Evolutionary conservation across 2,113 vertebrate genomes (phyloP), one percentile per base, ranked within the genome.

Genomic region (Microcebus tavaratra): DNA sequence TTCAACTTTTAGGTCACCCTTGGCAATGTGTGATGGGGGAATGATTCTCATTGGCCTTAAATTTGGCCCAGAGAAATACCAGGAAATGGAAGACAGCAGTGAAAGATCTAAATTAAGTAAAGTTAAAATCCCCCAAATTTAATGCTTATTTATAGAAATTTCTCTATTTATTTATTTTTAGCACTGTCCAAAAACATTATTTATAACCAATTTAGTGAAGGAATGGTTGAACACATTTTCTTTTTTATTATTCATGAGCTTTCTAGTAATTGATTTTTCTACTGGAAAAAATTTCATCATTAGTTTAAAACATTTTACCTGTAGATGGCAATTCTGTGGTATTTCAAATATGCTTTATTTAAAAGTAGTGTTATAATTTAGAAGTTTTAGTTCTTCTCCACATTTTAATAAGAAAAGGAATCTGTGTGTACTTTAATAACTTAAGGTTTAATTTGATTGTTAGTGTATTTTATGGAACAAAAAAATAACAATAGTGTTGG

Each of bases 271-370:
- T 65, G 21, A 48, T 50, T 94, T 94, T 84, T 94, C 78, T 92
- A 2, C 25, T 85, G 11, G 23, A 70, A 34, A 87, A 95, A 95
- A 87, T 34, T 80, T 94, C 39, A 81, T 81, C 27, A 55, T 90
- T 91, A 83, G 3, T 63, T 82, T 87, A 91, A 95, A 89, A 82
- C 20, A 89, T 73, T 91, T 83, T 75, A 92, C 53, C 79, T 91
- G 31, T 63, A 75, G 27, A 53, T 80, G 39, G 39, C 10, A 95
- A 97, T 13, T 96, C 39, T 75, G 6, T 59, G 7, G 21, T 70
- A 91, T 94, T 92, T 96, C 12, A 90, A 90, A 94, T 92, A 29
- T 76, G 42, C 17, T 88, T 90, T 90, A 36, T 91, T 86, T 95
- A 84, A 80, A 97, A 84, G 87, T 79, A 85, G 34, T 61, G 10